Base-by-base conservation (phyloP, 1,140 invertebrate genomes). In the Rhagoletis pomonella region DNA sequence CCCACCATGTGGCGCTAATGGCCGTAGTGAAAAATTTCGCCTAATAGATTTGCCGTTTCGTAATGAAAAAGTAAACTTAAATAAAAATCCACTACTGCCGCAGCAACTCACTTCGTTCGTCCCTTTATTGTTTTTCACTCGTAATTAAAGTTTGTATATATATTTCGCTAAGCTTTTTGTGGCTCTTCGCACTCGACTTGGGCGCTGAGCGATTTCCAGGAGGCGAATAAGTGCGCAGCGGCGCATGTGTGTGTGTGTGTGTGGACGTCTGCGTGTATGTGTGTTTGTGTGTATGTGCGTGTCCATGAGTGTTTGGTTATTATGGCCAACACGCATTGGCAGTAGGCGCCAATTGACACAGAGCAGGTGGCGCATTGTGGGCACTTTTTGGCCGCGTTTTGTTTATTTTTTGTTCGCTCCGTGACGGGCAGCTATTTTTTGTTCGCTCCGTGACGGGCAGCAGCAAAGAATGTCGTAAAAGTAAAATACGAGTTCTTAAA, bases 341-440 rank as follows among this genome's bases (percentile, higher is more conserved):
- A 73, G 55, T 19, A 88, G 87, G 87, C 87, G 87, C 87, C 85
- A 88, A 88, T 88, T 88, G 87, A 88, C 85, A 88, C 55, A 88
- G 73, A 44, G 65, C 87, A 88, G 87, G 87, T 88, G 87, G 85
- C 58, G 73, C n/a, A 55, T 81, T 81, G 47, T 81, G 44, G 73
- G 47, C 47, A 81, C 73, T 81, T 81, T 81, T 55, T 81, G 73
- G 73, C 73, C 47, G 47, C 9, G n/a, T 58, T 81, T 81, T 81
- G 73, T 81, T 81, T 81, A 81, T 81, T 81, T 81, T 81, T 10
- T 81, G 47, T 55, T 81, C n/a, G 73, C n/a, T 12, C 12, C 12
- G 12, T 12, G 0, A 62, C 12, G 4, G 17, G 60, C 60, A 67
- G 17, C 73, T 81, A 81, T 81, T 81, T 81, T 81, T 10, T 81